Percentiles rank a stretch among this genome's conserved stretches.
Conservation (phyloP, 1,140 invertebrate species). For the Pseudoatta argentina region DNA sequence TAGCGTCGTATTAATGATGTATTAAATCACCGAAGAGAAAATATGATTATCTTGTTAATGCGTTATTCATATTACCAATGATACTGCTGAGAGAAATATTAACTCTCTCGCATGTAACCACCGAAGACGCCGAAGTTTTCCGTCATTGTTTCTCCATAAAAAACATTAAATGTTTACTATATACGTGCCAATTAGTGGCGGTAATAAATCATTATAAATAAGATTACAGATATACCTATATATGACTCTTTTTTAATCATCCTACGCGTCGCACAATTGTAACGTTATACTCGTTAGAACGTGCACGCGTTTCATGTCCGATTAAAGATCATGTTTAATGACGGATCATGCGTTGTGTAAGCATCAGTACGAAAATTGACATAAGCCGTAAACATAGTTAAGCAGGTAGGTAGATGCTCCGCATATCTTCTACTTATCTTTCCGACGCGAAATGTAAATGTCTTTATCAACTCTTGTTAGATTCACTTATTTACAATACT, state of each 20-base stretch:
- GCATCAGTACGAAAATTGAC: constrained; percentile 2
- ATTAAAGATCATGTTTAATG: constrained; percentile 29
- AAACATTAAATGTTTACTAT: not conserved
- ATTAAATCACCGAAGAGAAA: not conserved
- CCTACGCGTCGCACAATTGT: not conserved
- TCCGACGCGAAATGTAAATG: not conserved
- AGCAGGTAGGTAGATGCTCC: not conserved
- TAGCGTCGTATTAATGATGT: not conserved
- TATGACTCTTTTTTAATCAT: not conserved
- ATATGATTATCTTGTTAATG: not conserved
- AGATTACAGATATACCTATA: not conserved
- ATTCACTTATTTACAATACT: constrained; percentile 23
- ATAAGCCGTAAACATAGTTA: constrained; percentile 3
- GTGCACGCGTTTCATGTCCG: not conserved
- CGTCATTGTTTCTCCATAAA: not conserved
- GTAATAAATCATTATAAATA: constrained; percentile 32
- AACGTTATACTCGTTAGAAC: not conserved
- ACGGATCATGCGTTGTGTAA: not conserved
- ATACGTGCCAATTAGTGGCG: constrained; percentile 10
- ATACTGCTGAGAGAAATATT: not conserved
- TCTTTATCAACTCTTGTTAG: constrained; percentile 14
- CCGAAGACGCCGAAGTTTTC: not conserved
- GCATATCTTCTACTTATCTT: not conserved
- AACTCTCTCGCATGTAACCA: not conserved
- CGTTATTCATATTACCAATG: constrained; percentile 6